Percentiles rank a stretch among this genome's conserved stretches.
phyloP scores from a whole-genome alignment of 2,797 vertebrate species.

The Perodicticus potto region DNA sequence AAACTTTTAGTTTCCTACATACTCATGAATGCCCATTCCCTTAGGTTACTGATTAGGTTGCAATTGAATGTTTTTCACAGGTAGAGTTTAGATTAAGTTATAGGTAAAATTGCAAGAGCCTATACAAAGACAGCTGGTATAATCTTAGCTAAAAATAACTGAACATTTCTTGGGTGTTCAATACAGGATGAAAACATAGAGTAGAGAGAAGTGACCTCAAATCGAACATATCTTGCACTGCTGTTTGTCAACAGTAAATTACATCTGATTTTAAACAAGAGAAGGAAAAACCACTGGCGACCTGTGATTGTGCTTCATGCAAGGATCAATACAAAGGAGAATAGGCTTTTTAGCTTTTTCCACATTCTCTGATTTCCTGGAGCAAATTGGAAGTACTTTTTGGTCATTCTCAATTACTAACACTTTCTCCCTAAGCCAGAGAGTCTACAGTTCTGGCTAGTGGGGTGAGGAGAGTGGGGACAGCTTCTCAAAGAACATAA shows the following conservation, averaged over 20 bases:
- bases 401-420: constrained; percentile 77
- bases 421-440: constrained; percentile 30
- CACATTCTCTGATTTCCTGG: constrained; percentile 59
- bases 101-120: not conserved
- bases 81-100: constrained; percentile 23
- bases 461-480: not conserved
- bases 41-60: not conserved
- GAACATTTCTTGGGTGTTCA: constrained; percentile 60
- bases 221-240: constrained; percentile 62
- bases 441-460: constrained; percentile 51
- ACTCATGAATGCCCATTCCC: not conserved
- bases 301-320: constrained; percentile 66
- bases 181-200: constrained; percentile 37
- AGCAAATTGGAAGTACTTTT: constrained; percentile 77
- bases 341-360: constrained; percentile 71
- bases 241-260: constrained; percentile 84
- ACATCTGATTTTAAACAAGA: constrained; percentile 76
- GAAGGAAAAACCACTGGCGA: constrained; percentile 74
- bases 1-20: not conserved
- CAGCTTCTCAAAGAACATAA: constrained; percentile 50
- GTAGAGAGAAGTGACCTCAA: constrained; percentile 58
- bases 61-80: not conserved
- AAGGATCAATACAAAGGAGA: constrained; percentile 77
- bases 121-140: not conserved
- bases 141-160: constrained; percentile 71